Percentiles rank a stretch among this genome's conserved stretches.
Conservation (phyloP, 2,113 vertebrate species). For the Crypturellus undulatus region DNA sequence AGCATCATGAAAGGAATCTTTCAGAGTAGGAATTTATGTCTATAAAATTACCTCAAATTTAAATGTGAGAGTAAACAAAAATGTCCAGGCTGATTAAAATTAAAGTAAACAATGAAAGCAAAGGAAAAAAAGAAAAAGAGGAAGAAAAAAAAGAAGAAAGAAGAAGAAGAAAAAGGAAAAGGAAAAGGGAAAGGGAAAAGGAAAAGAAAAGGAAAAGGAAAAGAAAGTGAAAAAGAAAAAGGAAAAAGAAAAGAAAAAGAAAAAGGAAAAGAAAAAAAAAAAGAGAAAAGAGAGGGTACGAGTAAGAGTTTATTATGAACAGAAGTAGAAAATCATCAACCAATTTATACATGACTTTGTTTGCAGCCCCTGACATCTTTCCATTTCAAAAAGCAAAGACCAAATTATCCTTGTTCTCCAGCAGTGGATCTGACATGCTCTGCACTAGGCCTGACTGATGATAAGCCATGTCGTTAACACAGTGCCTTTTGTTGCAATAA, state of each 20-base stretch:
- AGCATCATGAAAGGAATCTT: background rate
- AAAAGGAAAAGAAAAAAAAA: too few species aligned
- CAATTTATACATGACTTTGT: conserved; percentile 44
- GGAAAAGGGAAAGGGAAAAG: too few species aligned
- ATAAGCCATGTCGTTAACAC: conserved; percentile 42
- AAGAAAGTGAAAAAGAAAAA: background rate
- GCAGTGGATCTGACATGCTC: conserved; percentile 61
- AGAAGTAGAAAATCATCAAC: conserved; percentile 11
- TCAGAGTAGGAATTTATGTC: background rate
- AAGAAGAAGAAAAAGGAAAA: background rate
- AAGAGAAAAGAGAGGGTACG: background rate
- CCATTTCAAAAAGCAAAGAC: conserved; percentile 54
- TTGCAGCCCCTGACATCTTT: conserved; percentile 28
- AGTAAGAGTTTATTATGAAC: background rate
- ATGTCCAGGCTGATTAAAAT: background rate
- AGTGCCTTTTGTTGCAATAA: conserved; percentile 57
- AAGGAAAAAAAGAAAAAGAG: background rate
- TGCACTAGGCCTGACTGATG: conserved; percentile 60
- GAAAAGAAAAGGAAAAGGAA: background rate
- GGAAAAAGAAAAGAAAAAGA: background rate
- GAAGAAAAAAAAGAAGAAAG: too few species aligned
- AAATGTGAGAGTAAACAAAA: background rate
- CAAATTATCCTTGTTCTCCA: conserved; percentile 59
- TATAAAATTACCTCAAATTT: background rate
- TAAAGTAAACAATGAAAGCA: background rate